These are phyloP conservation scores for Propsilocerus akamusi DNA, from an alignment of 1,140 invertebrate genomes.

Conservation along the genomic window DNA sequence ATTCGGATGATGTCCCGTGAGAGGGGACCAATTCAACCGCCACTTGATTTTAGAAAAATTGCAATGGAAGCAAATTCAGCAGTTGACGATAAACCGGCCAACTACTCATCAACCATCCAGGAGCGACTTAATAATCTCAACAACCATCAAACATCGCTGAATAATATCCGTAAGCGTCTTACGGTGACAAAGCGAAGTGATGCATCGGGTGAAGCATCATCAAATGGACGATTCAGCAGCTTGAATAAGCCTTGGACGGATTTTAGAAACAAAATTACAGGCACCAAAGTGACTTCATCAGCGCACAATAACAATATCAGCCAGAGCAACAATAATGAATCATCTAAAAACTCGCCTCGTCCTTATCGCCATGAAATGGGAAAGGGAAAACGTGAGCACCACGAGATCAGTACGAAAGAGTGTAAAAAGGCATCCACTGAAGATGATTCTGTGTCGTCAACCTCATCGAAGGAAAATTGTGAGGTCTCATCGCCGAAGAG, in stretches of 20 bases:
- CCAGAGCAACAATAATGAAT: too few relatives aligned
- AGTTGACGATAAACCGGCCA: conserved; percentile 12
- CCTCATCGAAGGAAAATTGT: neutral
- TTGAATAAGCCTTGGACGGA: neutral
- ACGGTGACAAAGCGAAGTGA: neutral
- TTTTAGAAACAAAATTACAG: neutral
- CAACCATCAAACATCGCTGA: neutral
- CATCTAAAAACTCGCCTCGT: too few relatives aligned
- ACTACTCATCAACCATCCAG: neutral
- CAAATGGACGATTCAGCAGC: too few relatives aligned
- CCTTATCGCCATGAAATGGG: neutral
- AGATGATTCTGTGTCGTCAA: neutral
- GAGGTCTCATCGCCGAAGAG: too few relatives aligned
- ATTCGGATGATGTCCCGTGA: conserved; percentile 27
- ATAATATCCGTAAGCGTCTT: conserved; percentile 4
- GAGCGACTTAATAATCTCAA: neutral
- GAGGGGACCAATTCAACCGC: conserved; percentile 29
- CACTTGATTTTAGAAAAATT: conserved; percentile 36
- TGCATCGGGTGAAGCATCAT: too few relatives aligned
- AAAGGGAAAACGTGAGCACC: neutral
- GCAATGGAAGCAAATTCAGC: conserved; percentile 18
- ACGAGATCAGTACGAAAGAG: neutral
- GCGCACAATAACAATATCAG: neutral
- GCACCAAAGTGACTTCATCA: neutral
- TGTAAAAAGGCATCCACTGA: neutral